Evolutionary conservation across 1,140 invertebrate genomes (phyloP).

Genomic region (Uloborus diversus): DNA sequence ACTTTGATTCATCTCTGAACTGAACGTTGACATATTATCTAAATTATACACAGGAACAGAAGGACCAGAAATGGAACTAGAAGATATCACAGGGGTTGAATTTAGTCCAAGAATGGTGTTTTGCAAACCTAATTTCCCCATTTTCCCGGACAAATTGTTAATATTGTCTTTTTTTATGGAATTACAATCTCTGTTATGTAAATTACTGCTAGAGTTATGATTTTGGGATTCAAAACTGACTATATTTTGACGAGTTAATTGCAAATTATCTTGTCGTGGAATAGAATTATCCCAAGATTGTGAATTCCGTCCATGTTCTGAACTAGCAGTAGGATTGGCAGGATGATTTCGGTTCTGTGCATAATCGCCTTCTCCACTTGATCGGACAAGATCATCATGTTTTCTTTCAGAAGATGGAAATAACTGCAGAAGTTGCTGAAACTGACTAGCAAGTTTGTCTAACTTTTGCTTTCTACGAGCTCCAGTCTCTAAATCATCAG

Average conservation of each 20-base stretch:
- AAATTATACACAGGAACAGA: slow-evolving; percentile 7
- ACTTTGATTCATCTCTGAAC: slow-evolving; percentile 26
- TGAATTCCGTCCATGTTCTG: neutral
- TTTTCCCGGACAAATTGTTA: slow-evolving; percentile 38
- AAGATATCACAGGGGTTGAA: no score
- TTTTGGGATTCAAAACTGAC: slow-evolving; percentile 30
- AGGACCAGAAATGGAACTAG: neutral
- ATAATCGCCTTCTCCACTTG: slow-evolving; percentile 36
- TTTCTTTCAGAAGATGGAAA: neutral
- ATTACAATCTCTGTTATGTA: neutral
- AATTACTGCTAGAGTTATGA: slow-evolving; percentile 2
- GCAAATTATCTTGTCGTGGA: slow-evolving; percentile 13
- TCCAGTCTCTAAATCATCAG: neutral
- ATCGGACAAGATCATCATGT: slow-evolving; percentile 24
- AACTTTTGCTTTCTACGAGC: neutral
- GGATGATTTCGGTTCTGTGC: neutral
- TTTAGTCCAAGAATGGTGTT: no score
- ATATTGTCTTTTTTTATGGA: slow-evolving; percentile 35
- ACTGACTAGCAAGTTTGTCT: neutral
- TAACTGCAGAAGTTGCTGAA: neutral
- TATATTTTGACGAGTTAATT: slow-evolving; percentile 28
- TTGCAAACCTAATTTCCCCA: slow-evolving; percentile 5
- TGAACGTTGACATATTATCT: slow-evolving; percentile 3
- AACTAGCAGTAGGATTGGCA: neutral
- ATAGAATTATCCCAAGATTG: neutral